Evolutionary conservation across 2,113 vertebrate genomes (phyloP), one percentile per base, ranked within the genome.

Genomic region (Trinectes maculatus): DNA sequence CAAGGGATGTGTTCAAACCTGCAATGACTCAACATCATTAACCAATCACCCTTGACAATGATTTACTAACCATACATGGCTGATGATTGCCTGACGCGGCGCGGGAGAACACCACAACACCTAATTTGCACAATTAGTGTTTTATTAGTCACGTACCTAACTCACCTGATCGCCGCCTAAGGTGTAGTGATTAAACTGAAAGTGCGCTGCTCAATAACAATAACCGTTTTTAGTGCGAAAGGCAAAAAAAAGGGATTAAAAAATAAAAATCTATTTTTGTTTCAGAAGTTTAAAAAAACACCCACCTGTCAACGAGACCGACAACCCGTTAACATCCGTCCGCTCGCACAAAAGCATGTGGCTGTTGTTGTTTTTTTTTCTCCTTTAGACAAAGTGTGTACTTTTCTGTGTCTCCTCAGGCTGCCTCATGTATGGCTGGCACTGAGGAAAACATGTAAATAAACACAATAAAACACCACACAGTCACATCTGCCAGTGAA

Each of bases 391-490:
- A 72, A 77, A 71, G 59, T 18, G 76, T 48, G 46, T 33, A 10
- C 31, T 8, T 33, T 33, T 33, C 11, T 33, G 31, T 73, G 61
- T 68, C 86, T 82, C 85, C 79, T 89, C 72, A 55, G 77, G 82
- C 80, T 46, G 60, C 76, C 73, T 81, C 64, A 74, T 80, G 39
- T 53, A 63, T 6, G 28, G 59, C 42, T 77, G 71, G 76, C 76
- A 59, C 49, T 19, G 60, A n/a, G 54, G 43, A 83, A 83, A 88
- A 90, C 88, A 84, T 81, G 83, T 70, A 90, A 88, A 89, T 86
- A 85, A 87, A 84, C 87, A 87, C 77, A 87, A 90, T 85, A 85
- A 88, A 89, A 86, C 79, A 74, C 57, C 19, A 70, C 64, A 53
- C 36, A 81, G 84, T 82, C 82, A 86, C 85, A 89, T 87, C 82